Evolutionary conservation across 2,888 invertebrate species (phyloP), one percentile per base, ranked within the genome.

Genomic region (Xestobium rufovillosum): DNA sequence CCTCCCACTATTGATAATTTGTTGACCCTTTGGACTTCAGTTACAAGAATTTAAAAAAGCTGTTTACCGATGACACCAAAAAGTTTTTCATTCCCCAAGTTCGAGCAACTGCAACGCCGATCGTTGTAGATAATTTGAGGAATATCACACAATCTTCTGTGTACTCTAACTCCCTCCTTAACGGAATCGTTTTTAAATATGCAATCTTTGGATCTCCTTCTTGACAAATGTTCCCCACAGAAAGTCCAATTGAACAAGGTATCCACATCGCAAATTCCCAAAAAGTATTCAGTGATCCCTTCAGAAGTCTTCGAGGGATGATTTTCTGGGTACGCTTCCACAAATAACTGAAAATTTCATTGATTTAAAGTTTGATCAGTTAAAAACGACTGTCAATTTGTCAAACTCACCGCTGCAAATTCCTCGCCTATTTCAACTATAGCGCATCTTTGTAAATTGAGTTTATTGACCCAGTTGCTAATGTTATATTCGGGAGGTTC

Each of bases 401-500:
- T 19, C 6, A 8, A 34, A 49, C 57, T 55, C 50, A 68, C 68
- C 30, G 65, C 65, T 48, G 63, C 68, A 52, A 61, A 66, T 45
- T 60, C 60, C 44, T 69, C 61, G 11, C 69, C 68, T 36, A 69
- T 62, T 47, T 67, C 68, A 9, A 70, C 63, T 36, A 69, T 57
- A 16, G 59, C 64, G 41, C 69, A 69, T 25, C 63, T 63, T 50
- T 70, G 67, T 17, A 69, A 52, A 48, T 68, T 59, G 27, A 70
- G 50, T 36, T 60, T 53, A 28, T 48, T 48, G 9, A 64, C 57
- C 63, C 65, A 68, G 11, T 51, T 39, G 12, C 54, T 55, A 36
- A 68, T 55, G 41, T 67, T 58, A 44, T 68, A 68, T 3, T 44
- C 38, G 1, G 55, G 50, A 34, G 51, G 48, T 10, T 45, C 48